phyloP scores from a whole-genome alignment of 2,797 vertebrate genomes.

The Pyrocephalus nanus region DNA sequence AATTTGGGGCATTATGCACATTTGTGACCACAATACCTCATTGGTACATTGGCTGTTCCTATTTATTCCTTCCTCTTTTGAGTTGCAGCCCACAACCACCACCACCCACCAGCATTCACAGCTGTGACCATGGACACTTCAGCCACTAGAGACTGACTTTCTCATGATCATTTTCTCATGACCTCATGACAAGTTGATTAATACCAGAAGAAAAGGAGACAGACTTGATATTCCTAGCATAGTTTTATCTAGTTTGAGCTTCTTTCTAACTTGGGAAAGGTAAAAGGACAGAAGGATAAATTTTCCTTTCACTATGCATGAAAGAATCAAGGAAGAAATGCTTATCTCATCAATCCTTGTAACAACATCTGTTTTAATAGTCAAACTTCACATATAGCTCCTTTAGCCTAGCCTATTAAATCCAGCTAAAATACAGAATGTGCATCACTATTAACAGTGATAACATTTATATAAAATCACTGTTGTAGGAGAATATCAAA shows the following conservation, averaged over 20 bases:
- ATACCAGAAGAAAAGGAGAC: not conserved
- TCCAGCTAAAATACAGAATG: not conserved
- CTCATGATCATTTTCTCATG: not conserved
- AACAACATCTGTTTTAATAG: not conserved
- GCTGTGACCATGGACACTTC: not conserved
- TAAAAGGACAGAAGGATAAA: not conserved
- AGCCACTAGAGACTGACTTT: not conserved
- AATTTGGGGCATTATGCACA: not conserved
- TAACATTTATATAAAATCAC: not conserved
- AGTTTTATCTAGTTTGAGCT: not conserved
- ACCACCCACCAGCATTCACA: not conserved
- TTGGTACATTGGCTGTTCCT: not conserved
- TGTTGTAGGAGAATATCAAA: not conserved
- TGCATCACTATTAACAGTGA: not conserved
- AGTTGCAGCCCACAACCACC: not conserved
- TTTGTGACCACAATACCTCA: not conserved
- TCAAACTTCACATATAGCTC: not conserved
- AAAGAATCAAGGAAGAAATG: not conserved
- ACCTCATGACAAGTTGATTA: not conserved
- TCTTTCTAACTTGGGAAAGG: not conserved
- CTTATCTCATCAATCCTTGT: not conserved
- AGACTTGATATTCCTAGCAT: not conserved
- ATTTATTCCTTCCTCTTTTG: not conserved
- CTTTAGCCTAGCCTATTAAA: not conserved
- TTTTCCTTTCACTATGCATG: not conserved